phyloP scores from a whole-genome alignment of 1,140 invertebrate species.

The Drosophila funebris region DNA sequence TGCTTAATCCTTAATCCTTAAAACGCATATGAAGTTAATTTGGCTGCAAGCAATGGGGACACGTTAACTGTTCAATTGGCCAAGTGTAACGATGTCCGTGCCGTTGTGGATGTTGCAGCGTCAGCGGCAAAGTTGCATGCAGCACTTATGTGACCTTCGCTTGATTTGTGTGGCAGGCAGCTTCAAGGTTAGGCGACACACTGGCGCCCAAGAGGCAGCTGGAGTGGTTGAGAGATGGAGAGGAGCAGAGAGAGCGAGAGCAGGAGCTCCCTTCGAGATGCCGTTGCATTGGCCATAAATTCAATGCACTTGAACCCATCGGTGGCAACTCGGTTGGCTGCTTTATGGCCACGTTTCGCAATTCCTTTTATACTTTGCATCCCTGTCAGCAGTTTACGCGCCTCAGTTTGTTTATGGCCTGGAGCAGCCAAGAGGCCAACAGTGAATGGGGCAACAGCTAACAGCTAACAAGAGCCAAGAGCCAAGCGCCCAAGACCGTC shows the following conservation, averaged over 20 bases:
- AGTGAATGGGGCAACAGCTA: neutral
- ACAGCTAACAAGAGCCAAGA: neutral
- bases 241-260: neutral
- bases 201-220: neutral
- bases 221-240: neutral
- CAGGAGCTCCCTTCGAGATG: neutral
- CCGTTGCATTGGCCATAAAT: slow-evolving; percentile 37
- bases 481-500: neutral
- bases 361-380: slow-evolving; percentile 13
- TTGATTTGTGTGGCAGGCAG: slow-evolving; percentile 32
- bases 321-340: slow-evolving; percentile 19
- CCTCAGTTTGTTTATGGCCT: slow-evolving; percentile 61
- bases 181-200: slow-evolving; percentile 11
- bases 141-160: neutral
- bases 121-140: neutral
- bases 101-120: neutral
- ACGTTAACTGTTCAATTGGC: neutral
- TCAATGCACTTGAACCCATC: slow-evolving; percentile 38
- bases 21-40: neutral
- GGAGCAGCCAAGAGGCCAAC: neutral
- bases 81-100: too few species aligned
- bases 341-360: slow-evolving; percentile 46
- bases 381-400: slow-evolving; percentile 53
- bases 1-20: neutral
- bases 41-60: neutral